Conservation (phyloP, 2,888 invertebrate genomes). For the Scaptomyza polygonia region DNA sequence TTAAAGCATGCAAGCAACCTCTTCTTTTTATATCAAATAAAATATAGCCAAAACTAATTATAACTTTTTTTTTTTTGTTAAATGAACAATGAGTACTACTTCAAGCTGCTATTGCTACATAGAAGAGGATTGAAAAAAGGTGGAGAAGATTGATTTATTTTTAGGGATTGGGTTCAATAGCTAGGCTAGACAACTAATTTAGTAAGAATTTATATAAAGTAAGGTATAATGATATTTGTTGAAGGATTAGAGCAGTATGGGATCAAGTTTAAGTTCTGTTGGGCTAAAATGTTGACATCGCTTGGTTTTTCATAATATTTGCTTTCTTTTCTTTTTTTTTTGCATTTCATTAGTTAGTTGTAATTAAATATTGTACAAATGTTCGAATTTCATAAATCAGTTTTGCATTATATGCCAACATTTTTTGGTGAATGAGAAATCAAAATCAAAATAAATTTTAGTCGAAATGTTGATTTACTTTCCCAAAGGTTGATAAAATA, state of each 20-base stretch:
- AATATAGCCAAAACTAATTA: constrained; percentile 65
- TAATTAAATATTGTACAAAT: constrained; percentile 55
- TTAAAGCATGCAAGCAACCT: constrained; percentile 55
- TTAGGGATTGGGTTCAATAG: constrained; percentile 20
- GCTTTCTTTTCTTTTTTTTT: constrained; percentile 23
- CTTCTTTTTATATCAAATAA: constrained; percentile 49
- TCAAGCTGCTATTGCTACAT: constrained; percentile 48
- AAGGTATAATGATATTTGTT: constrained; percentile 29
- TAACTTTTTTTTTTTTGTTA: constrained; percentile 21
- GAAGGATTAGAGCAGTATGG: constrained; percentile 24
- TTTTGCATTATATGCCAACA: constrained; percentile 83
- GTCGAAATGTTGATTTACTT: constrained; percentile 5
- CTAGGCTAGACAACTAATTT: constrained; percentile 45
- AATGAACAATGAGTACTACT: constrained; percentile 66
- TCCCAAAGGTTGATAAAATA: background rate
- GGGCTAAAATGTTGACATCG: constrained; percentile 84
- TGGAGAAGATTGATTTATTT: background rate
- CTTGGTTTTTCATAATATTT: constrained; percentile 68
- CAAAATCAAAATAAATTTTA: constrained; percentile 12
- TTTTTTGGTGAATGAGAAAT: constrained; percentile 61
- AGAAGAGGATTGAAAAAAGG: constrained; percentile 11
- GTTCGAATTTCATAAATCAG: constrained; percentile 58
- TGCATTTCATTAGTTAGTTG: constrained; percentile 35
- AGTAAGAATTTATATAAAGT: constrained; percentile 32
- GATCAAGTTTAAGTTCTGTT: constrained; percentile 60